A percentile compares a stretch with the other conserved stretches of the same genome.
Conservation (phyloP, 2,888 invertebrate species). For the Agrochola lychnidis region DNA sequence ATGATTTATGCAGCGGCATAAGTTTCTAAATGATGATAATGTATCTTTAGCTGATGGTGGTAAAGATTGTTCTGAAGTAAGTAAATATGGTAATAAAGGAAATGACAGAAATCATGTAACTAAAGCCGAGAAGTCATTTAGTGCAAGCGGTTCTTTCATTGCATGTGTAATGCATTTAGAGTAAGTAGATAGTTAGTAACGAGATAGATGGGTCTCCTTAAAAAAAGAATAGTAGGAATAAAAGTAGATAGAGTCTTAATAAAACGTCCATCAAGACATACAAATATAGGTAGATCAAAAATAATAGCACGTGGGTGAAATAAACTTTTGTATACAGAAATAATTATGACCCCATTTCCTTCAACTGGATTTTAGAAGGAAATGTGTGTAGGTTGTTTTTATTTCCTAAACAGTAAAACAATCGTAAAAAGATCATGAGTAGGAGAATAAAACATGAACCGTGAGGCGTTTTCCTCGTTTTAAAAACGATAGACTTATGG, state of each 20-base stretch:
- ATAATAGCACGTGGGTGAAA: slow-evolving; percentile 15
- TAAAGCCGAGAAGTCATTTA: background rate
- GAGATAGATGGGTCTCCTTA: background rate
- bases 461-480: slow-evolving; percentile 40
- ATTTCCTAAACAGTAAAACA: slow-evolving; percentile 35
- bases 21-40: slow-evolving; percentile 35
- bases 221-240: too few relatives aligned
- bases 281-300: slow-evolving; percentile 5
- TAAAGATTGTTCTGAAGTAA: background rate
- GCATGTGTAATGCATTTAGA: background rate
- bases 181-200: background rate
- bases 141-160: background rate
- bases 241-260: background rate
- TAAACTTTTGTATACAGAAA: slow-evolving; percentile 21
- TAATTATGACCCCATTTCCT: slow-evolving; percentile 23
- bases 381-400: slow-evolving; percentile 31
- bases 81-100: slow-evolving; percentile 8
- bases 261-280: background rate
- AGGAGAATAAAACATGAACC: slow-evolving; percentile 36
- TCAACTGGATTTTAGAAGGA: slow-evolving; percentile 20
- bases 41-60: background rate
- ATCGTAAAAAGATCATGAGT: slow-evolving; percentile 44
- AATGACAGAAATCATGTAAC: slow-evolving; percentile 13
- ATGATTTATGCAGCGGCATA: slow-evolving; percentile 52
- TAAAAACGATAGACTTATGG: slow-evolving; percentile 17